These are phyloP conservation scores for Brassicogethes aeneus DNA, from an alignment of 2,888 invertebrate genomes.

Conservation along the genomic window DNA sequence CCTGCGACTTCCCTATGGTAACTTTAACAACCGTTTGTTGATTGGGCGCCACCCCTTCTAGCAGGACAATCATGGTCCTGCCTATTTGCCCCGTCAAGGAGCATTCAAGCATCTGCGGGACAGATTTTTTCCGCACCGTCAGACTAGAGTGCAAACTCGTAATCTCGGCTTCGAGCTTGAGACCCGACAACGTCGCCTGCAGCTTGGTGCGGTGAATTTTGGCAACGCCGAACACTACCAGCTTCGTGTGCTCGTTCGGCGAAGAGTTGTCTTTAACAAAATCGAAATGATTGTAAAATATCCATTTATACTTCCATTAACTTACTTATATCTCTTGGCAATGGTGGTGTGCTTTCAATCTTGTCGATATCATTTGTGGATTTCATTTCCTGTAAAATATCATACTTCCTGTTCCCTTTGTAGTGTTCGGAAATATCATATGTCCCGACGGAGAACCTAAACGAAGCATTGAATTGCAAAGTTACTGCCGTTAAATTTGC, in stretches of 20 bases:
- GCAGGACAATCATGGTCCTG: constrained; percentile 80
- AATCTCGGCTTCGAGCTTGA: constrained; percentile 91
- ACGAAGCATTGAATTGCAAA: too few species aligned
- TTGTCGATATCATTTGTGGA: constrained; percentile 50
- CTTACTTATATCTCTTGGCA: too few species aligned
- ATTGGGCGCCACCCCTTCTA: constrained; percentile 84
- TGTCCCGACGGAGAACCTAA: constrained; percentile 57
- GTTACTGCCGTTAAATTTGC: too few species aligned
- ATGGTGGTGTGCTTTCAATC: constrained; percentile 40
- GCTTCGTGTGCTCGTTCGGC: constrained; percentile 56
- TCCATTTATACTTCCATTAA: too few species aligned
- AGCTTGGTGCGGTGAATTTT: constrained; percentile 79
- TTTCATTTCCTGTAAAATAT: constrained; percentile 47
- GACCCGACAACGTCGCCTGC: constrained; percentile 82
- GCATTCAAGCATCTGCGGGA: constrained; percentile 59
- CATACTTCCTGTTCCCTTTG: constrained; percentile 51
- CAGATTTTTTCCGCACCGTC: constrained; percentile 79
- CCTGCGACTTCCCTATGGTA: constrained; percentile 85
- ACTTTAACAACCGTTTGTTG: constrained; percentile 93
- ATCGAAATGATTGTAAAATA: too few species aligned
- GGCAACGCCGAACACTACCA: constrained; percentile 80
- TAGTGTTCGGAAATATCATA: constrained; percentile 59
- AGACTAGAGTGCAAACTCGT: constrained; percentile 85
- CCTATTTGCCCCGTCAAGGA: constrained; percentile 85
- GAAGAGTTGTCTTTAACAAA: neutral